These are phyloP conservation scores for Parnassius glacialis DNA, from an alignment of 2,888 invertebrate genomes.

Conservation along the genomic window DNA sequence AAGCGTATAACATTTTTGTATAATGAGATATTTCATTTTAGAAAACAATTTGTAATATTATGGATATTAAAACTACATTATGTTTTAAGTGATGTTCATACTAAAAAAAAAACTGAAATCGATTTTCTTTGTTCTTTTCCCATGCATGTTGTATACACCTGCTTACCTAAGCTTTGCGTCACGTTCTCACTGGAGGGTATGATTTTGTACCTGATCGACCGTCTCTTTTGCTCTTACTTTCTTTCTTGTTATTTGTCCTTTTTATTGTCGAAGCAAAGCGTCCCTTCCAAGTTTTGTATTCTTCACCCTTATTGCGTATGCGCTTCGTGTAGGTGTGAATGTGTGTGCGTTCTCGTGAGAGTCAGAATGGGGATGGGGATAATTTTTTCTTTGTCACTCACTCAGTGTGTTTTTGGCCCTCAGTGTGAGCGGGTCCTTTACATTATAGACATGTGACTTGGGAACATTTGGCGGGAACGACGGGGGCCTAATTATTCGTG, in stretches of 20 bases:
- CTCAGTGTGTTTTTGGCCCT: conserved; percentile 53
- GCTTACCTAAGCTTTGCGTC: conserved; percentile 64
- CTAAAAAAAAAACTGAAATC: conserved; percentile 41
- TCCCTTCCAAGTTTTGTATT: conserved; percentile 64
- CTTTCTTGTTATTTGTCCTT: conserved; percentile 43
- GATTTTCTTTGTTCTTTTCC: conserved; percentile 63
- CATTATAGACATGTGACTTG: conserved; percentile 44
- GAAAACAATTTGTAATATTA: not conserved
- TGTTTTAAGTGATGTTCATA: conserved; percentile 7
- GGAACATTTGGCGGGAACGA: conserved; percentile 68
- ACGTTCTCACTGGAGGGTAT: conserved; percentile 66
- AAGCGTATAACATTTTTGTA: too few species aligned
- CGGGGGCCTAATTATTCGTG: conserved; percentile 49
- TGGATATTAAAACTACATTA: not conserved
- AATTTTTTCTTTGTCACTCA: conserved; percentile 43
- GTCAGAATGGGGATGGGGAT: conserved; percentile 39
- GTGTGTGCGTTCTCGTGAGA: conserved; percentile 33
- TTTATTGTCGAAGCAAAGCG: conserved; percentile 42
- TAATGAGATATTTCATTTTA: not conserved
- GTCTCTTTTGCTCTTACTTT: conserved; percentile 50
- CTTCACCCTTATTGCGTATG: conserved; percentile 70
- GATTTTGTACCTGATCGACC: conserved; percentile 61
- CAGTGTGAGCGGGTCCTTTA: conserved; percentile 50
- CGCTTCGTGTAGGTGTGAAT: conserved; percentile 60
- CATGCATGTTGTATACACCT: conserved; percentile 67